These are phyloP conservation scores for Amphimedon queenslandica DNA, from an alignment of 37 sponge, comb jelly and placozoan genomes.

Conservation along the genomic window DNA sequence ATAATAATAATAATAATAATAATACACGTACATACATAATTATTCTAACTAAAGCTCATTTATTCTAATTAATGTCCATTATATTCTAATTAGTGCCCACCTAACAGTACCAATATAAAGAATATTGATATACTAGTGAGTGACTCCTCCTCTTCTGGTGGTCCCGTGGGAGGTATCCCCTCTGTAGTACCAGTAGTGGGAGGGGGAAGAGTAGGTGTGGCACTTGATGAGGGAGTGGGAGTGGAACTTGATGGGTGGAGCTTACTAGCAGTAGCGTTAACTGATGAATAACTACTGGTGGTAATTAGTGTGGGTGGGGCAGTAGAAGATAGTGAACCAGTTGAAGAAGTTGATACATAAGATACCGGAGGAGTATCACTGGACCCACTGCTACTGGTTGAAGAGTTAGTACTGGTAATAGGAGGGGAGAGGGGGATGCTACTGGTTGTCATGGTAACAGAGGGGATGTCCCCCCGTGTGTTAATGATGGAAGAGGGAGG, in stretches of 20 bases:
- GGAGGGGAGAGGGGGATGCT: no score
- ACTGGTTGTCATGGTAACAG: no score
- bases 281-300: not conserved
- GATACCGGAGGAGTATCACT: no score
- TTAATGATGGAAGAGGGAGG: no score
- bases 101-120: constrained; percentile 43
- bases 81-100: no score
- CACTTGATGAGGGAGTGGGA: not conserved
- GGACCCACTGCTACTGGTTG: no score
- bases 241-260: not conserved
- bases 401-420: no score
- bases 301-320: not conserved
- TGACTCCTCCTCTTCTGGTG: constrained; percentile 28
- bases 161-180: constrained; percentile 33
- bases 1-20: not conserved
- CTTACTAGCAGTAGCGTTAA: no score
- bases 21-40: no score
- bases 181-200: not conserved
- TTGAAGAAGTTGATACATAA: not conserved
- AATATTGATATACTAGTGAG: constrained; percentile 46
- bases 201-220: not conserved
- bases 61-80: not conserved
- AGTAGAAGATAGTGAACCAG: not conserved
- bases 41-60: not conserved
- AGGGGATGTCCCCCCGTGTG: no score